These are phyloP conservation scores for Ashinkailepas kermadecensis DNA, from an alignment of 2,888 invertebrate species.

Conservation along the genomic window DNA sequence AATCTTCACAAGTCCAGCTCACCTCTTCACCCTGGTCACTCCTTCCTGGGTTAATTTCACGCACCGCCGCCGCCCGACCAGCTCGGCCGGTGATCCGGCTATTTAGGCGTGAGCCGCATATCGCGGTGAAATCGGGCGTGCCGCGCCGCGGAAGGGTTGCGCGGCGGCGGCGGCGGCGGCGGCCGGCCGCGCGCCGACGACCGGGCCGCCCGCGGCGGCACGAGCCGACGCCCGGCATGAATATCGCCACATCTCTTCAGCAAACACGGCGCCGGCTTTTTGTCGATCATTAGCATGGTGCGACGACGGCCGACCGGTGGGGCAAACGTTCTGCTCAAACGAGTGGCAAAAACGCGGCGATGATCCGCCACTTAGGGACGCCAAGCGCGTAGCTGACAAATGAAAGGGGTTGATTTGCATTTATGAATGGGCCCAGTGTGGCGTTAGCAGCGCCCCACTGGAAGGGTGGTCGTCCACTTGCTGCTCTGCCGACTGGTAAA, in stretches of 20 bases:
- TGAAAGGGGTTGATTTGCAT: constrained; percentile 1
- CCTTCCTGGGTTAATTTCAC: no score
- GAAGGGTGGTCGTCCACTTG: no score
- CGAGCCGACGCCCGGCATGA: no score
- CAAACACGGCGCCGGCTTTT: neutral
- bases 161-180: neutral
- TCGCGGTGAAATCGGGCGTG: constrained; percentile 13
- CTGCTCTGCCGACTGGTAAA: no score
- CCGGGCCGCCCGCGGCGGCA: no score
- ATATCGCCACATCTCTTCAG: no score
- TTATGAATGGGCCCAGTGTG: neutral
- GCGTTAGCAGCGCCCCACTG: no score
- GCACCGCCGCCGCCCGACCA: no score
- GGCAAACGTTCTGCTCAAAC: neutral
- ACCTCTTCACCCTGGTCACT: no score
- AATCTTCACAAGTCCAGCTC: no score
- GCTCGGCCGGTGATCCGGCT: no score
- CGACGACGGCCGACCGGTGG: neutral
- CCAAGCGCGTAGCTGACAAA: neutral
- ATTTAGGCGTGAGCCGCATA: neutral
- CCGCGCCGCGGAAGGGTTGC: neutral
- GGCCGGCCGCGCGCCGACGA: no score
- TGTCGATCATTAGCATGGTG: neutral
- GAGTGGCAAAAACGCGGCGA: neutral
- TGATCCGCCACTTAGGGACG: neutral